These are phyloP conservation scores for Drosophila koepferae DNA, from an alignment of 2,888 invertebrate genomes.

Conservation along the genomic window DNA sequence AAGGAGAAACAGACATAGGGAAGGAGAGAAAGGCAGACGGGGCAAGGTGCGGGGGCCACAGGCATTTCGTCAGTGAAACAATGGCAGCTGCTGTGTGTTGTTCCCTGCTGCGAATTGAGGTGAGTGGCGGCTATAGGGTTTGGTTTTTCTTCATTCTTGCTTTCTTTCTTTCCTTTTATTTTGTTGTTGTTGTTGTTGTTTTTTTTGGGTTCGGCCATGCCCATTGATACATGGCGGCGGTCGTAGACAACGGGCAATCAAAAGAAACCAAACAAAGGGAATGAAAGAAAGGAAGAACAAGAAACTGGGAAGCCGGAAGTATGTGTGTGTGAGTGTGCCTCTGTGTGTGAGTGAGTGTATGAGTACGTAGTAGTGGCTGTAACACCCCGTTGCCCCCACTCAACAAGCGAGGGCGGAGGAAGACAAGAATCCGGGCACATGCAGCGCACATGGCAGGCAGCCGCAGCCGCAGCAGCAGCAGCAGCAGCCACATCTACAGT, in stretches of 20 bases:
- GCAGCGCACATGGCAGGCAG: slow-evolving; percentile 56
- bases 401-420: slow-evolving; percentile 21
- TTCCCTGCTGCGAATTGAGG: slow-evolving; percentile 42
- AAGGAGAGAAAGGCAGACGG: background rate
- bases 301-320: slow-evolving; percentile 21
- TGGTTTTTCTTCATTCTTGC: slow-evolving; percentile 4
- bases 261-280: slow-evolving; percentile 51
- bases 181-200: background rate
- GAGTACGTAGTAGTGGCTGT: slow-evolving; percentile 36
- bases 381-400: background rate
- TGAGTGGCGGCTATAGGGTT: slow-evolving; percentile 36
- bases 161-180: background rate
- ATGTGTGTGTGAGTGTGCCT: slow-evolving; percentile 56
- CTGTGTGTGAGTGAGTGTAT: slow-evolving; percentile 2
- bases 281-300: slow-evolving; percentile 21
- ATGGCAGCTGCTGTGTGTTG: slow-evolving; percentile 42
- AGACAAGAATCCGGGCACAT: slow-evolving; percentile 57
- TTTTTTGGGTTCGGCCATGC: slow-evolving; percentile 21
- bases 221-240: slow-evolving; percentile 46
- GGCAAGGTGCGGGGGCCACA: slow-evolving; percentile 4
- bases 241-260: slow-evolving; percentile 34
- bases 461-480: slow-evolving; percentile 11
- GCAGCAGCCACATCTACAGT: background rate
- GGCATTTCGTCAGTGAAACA: slow-evolving; percentile 29
- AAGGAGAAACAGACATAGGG: background rate